Evolutionary conservation across 2,113 vertebrate species (phyloP).

Genomic region (Sylvilagus bachmani): DNA sequence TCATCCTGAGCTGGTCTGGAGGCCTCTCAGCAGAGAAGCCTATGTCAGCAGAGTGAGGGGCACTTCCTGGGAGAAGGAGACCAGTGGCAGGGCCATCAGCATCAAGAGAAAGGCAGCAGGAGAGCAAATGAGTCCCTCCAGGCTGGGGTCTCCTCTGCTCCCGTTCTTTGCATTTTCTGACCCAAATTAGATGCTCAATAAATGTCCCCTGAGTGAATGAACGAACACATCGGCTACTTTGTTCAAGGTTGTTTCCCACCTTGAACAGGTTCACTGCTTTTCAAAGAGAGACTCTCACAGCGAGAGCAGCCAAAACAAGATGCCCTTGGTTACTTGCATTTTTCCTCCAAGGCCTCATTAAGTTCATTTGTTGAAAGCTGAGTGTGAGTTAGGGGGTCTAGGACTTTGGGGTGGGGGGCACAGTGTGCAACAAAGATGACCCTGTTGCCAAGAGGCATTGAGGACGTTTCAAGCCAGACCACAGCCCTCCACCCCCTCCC

Average conservation of each 20-base stretch:
- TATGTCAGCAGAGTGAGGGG: neutral
- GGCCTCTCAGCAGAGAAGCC: neutral
- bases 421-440: neutral
- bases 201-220: neutral
- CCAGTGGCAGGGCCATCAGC: too few species aligned
- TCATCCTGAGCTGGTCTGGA: neutral
- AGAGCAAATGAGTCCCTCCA: neutral
- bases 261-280: neutral
- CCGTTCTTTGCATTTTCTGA: neutral
- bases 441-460: neutral
- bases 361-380: constrained; percentile 31
- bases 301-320: neutral
- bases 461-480: neutral
- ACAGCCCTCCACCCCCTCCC: neutral
- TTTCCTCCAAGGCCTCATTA: constrained; percentile 52
- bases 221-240: neutral
- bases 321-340: neutral
- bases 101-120: neutral
- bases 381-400: neutral
- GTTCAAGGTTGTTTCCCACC: neutral
- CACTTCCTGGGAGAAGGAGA: neutral
- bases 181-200: neutral
- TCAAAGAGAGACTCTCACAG: neutral
- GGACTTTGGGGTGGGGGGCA: neutral
- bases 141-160: neutral